Evolutionary conservation across 2,888 invertebrate species (phyloP), one percentile per base, ranked within the genome.

Genomic region (Anarsia innoxiella): DNA sequence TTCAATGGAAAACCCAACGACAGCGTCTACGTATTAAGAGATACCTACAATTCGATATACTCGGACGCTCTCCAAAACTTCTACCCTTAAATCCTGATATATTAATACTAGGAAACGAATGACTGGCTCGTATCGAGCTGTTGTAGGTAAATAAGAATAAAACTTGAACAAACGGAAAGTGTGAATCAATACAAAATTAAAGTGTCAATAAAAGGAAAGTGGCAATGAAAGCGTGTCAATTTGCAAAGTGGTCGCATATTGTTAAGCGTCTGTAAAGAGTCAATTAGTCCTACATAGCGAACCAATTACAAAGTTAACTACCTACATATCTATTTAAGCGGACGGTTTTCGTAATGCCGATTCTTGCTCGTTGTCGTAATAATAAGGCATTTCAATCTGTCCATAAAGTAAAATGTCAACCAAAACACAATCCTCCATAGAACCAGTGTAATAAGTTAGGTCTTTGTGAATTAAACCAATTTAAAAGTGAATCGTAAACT

Each of bases 1-100:
- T 95, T 94, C 61, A 94, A 94, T 59, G 95, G 95, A 1, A 89
- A 89, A 63, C 92, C 92, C 0, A 79, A 85, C 9, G 90, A 90
- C 48, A 83, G 56, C 36, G 87, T 92, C 12, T 91, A 88, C 51
- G 86, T 92, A 1, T 66, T 92, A 13, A 86, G 90, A 45, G 89
- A 90, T 56, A 88, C 89, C 0, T 90, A 90, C 59, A 90, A 90
- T 58, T 87, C 89, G 8, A 80, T 90, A 51, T 90, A 90, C 53
- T 87, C 88, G 11, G 90, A 91, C 54, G 89, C 89, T 27, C 77
- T 91, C 30, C 89, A 90, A 54, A 89, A 90, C 62, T 89, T 92
- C 72, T 91, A 90, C 60, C 90, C 90, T 48, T 90, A 86, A 82
- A 49, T 16, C 5, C 3, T 11, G 28, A 36, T 48, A 39, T 48